Conservation (phyloP, 2,797 vertebrate species). For the Naso thynnoides region DNA sequence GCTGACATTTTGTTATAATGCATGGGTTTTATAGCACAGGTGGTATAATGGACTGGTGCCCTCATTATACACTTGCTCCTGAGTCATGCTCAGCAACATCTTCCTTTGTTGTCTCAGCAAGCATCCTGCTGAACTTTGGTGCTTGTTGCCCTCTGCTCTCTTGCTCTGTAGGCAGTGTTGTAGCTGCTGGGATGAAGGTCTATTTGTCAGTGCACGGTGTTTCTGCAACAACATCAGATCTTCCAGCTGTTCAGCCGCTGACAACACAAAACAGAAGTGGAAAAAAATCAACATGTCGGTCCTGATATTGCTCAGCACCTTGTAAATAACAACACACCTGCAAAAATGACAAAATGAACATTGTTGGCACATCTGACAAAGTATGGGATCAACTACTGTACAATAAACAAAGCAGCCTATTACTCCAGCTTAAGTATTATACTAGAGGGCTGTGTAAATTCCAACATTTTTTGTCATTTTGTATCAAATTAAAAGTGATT, state of each 20-base stretch:
- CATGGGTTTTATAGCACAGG: not conserved
- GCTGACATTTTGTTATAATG: slow-evolving; percentile 1
- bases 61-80: not conserved
- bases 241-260: slow-evolving; percentile 19
- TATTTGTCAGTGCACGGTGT: slow-evolving; percentile 6
- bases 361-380: slow-evolving; percentile 23
- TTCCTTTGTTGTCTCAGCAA: not conserved
- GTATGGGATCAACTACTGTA: slow-evolving; percentile 3
- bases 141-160: not conserved
- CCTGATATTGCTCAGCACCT: not conserved
- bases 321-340: not conserved
- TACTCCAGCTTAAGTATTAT: not conserved
- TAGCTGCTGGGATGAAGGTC: slow-evolving; percentile 15
- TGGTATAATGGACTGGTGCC: not conserved
- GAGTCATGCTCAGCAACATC: not conserved
- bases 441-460: not conserved
- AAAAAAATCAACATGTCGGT: slow-evolving; percentile 11
- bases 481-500: not conserved
- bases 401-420: slow-evolving; percentile 13
- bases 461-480: not conserved
- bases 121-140: not conserved
- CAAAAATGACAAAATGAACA: slow-evolving; percentile 6
- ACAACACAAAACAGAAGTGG: not conserved
- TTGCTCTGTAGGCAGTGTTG: not conserved
- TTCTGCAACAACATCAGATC: slow-evolving; percentile 3